These are phyloP conservation scores for Drosophila longiperda DNA, from an alignment of 2,888 invertebrate genomes.

Conservation along the genomic window DNA sequence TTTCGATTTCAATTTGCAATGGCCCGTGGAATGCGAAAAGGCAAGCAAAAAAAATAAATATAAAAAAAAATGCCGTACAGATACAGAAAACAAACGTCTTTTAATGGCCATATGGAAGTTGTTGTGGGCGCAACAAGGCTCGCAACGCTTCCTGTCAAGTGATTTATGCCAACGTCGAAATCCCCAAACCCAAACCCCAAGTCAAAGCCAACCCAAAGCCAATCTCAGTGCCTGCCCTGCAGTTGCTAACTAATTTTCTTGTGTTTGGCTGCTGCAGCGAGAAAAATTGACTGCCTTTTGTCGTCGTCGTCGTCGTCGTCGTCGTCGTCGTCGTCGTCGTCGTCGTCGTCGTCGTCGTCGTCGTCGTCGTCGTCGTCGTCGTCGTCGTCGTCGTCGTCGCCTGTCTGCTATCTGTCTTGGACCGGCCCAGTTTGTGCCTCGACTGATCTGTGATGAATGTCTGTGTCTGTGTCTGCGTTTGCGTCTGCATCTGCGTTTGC, in stretches of 20 bases:
- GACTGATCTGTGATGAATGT: slow-evolving; percentile 77
- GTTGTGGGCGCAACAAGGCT: slow-evolving; percentile 79
- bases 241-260: slow-evolving; percentile 74
- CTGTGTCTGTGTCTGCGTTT: slow-evolving; percentile 39
- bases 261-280: slow-evolving; percentile 56
- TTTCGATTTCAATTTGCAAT: slow-evolving; percentile 79
- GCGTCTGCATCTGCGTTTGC: slow-evolving; percentile 26
- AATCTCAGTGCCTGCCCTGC: slow-evolving; percentile 24
- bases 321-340: slow-evolving; percentile 29
- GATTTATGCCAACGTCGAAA: slow-evolving; percentile 73
- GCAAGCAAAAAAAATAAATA: slow-evolving; percentile 3
- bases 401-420: slow-evolving; percentile 53
- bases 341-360: slow-evolving; percentile 63
- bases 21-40: slow-evolving; percentile 42
- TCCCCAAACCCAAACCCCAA: slow-evolving; percentile 17
- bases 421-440: slow-evolving; percentile 55
- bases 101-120: slow-evolving; percentile 77
- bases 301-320: slow-evolving; percentile 63
- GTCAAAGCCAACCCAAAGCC: slow-evolving; percentile 17
- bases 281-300: slow-evolving; percentile 79
- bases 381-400: slow-evolving; percentile 28
- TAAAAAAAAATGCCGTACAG: not conserved
- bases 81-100: slow-evolving; percentile 73
- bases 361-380: slow-evolving; percentile 61
- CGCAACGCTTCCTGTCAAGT: slow-evolving; percentile 80